These are phyloP conservation scores for Mus pahari DNA, from an alignment of 2,113 vertebrate species.

Conservation along the genomic window DNA sequence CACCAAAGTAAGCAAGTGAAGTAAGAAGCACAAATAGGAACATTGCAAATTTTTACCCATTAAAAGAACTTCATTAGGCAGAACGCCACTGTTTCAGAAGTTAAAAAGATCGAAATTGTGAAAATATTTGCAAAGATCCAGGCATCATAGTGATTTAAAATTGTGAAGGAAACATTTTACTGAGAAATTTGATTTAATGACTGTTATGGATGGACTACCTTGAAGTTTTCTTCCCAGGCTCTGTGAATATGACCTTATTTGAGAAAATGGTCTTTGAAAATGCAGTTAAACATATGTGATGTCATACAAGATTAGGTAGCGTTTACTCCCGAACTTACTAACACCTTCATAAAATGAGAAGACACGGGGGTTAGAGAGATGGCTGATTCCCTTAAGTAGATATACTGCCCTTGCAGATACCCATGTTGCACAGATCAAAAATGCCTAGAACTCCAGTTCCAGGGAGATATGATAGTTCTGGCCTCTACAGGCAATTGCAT, in stretches of 20 bases:
- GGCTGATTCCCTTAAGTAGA: background rate
- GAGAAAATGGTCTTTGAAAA: background rate
- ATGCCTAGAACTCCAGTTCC: background rate
- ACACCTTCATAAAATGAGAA: background rate
- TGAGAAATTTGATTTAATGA: background rate
- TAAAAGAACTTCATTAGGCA: background rate
- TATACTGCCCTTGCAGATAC: background rate
- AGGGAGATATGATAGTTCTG: background rate
- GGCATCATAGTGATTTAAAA: background rate
- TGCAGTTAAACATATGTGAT: background rate
- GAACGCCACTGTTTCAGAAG: background rate
- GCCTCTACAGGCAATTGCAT: background rate
- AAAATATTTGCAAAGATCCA: constrained; percentile 20
- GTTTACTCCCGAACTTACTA: background rate
- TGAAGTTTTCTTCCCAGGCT: background rate
- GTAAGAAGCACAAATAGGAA: background rate
- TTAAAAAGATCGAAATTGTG: background rate
- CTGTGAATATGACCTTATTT: background rate
- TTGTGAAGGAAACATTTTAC: background rate
- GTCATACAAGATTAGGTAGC: background rate
- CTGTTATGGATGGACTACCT: background rate
- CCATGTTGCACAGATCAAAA: background rate
- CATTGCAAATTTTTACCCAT: background rate
- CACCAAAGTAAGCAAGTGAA: background rate
- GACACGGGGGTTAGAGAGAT: background rate